Percentiles rank a stretch among this genome's conserved stretches.
phyloP scores from a whole-genome alignment of 2,888 invertebrate species.

The Ashinkailepas kermadecensis region DNA sequence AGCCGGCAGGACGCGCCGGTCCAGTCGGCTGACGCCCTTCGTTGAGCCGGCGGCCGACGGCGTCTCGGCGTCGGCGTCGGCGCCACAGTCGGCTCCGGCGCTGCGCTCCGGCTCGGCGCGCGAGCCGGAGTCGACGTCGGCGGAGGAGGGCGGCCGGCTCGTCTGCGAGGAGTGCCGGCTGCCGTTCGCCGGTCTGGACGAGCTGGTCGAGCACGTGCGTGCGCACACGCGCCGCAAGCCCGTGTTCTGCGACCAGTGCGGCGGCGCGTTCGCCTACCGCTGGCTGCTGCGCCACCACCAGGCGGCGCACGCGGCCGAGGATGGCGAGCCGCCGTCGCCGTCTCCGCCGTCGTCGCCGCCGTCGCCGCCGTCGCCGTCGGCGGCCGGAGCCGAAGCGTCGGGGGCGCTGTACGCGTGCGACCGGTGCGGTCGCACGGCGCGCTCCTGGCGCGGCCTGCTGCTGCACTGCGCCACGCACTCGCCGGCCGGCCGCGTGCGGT shows the following conservation, averaged over 20 bases:
- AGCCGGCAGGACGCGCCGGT: not conserved
- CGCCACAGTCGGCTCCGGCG: not conserved
- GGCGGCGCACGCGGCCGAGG: not conserved
- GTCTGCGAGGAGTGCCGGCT: not conserved
- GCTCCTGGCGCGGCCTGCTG: not conserved
- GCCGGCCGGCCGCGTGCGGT: not conserved
- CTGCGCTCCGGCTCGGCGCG: not conserved
- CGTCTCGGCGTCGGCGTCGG: not conserved
- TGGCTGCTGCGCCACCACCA: not conserved
- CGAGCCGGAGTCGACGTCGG: slow-evolving; percentile 15
- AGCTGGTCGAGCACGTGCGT: not conserved
- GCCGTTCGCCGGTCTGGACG: not conserved
- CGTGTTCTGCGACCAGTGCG: not conserved
- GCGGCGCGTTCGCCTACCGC: not conserved
- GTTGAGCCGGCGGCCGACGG: not conserved
- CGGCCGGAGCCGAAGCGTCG: not conserved
- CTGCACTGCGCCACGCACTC: not conserved
- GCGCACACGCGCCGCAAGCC: not conserved
- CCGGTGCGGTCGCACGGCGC: not conserved
- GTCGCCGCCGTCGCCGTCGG: not conserved
- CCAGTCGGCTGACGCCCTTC: not conserved
- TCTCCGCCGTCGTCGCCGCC: not conserved
- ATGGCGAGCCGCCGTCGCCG: not conserved
- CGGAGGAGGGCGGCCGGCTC: slow-evolving; percentile 22
- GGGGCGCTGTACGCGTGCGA: not conserved